Base-by-base conservation (phyloP, 2,113 vertebrate species). In the Dolichallabes microphthalmus region DNA sequence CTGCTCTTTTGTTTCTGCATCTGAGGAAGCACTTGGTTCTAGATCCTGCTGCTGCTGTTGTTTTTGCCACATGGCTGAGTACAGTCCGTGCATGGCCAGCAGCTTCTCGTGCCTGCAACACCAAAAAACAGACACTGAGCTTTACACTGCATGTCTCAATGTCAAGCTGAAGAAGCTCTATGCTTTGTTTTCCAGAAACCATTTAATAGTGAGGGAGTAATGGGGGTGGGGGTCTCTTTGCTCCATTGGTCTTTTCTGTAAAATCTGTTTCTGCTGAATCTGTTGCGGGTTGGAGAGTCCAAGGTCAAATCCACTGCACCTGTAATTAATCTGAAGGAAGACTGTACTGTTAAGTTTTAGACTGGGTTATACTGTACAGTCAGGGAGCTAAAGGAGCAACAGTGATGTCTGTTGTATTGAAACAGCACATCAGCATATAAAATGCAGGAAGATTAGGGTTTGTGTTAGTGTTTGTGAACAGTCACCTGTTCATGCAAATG, bases 11-110 rank as follows among this genome's bases (percentile, higher is more conserved):
- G 39, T 30, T 60, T 82, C 74, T 73, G 69, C 75, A 30, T 86
- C 57, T 32, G 76, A 83, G 14, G 86, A 80, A 30, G 17, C 50
- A 53, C 69, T 39, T 22, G 80, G 25, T 69, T 87, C 82, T 68
- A 57, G 74, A 80, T 80, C 78, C 35, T 86, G 45, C 50, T 81
- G 86, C 60, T 89, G 93, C 81, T 96, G 95, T 88, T 96, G 97
- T 86, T 97, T 95, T 82, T 91, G 93, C 97, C 97, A 98, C 97
- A 98, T 98, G 52, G 95, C 90, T 0, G 95, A 92, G 0, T 98
- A 98, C 17, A 95, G 86, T 0, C 96, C 95, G 0, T 94, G 95
- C 89, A 89, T 95, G 63, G 92, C 91, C 84, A 98, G 87, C 88
- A 98, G 93, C 58, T 96, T 95, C 17, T 97, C 95, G 0, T 97